Base-by-base conservation (phyloP, 2,888 invertebrate genomes). In the Hyposoter dolosus region DNA sequence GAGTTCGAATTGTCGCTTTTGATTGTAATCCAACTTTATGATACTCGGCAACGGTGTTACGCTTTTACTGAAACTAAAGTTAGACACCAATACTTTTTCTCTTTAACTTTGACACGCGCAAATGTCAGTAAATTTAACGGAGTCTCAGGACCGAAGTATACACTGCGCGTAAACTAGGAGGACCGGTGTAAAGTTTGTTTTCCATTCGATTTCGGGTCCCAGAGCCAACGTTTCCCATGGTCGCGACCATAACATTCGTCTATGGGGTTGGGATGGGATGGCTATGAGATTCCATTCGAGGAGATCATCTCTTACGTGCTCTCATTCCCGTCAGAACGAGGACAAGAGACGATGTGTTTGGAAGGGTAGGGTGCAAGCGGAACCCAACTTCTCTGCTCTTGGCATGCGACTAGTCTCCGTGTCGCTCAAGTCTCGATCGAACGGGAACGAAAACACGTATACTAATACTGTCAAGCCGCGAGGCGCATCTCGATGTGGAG, bases 361-460 rank as follows among this genome's bases (percentile, higher is more conserved):
- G 60, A 32, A 28, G 65, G 63, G 23, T 35, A 56, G 10, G 28
- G 9, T 63, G 19, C 23, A 23, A 77, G 72, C 60, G 74, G 28
- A 63, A 60, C 56, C 77, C 40, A 40, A 72, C 47, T 80, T 43
- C 28, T 50, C 56, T 66, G 32, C 45, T 79, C 28, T 76, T 63
- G 63, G 75, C 65, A 68, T 74, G 72, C 19, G 56, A 45, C 35
- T 65, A 83, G 47, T 83, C 68, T 71, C 65, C 12, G 17, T n/a
- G 40, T 66, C 43, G 53, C 72, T 77, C 19, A 68, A 75, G 66
- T 69, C 23, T 12, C 50, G 74, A 68, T 68, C 65, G 63, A 81
- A 69, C 50, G 56, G 45, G 56, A 81, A 81, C 65, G 81, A 81
- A 83, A 72, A 86, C 81, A 86, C 86, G 78, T 84, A 82, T 78